Base-by-base conservation (phyloP, 2,888 invertebrate genomes). In the Drosophila multiciliata region DNA sequence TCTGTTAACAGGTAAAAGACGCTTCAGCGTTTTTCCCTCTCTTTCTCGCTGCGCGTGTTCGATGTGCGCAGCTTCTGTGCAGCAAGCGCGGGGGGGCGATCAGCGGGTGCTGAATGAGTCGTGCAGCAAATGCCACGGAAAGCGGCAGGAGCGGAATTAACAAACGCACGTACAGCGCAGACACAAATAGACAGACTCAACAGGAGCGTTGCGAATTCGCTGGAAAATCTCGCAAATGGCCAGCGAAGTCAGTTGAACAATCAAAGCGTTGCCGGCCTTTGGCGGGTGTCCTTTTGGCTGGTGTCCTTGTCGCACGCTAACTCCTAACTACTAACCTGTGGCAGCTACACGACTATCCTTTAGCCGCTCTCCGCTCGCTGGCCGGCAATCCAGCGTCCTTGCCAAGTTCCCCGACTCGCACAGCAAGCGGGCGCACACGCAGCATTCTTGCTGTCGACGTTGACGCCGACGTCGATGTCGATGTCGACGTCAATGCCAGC, bases 361-460 rank as follows among this genome's bases (percentile, higher is more conserved):
- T 17, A 23, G 7, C 15, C 45, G 45, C 45, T 45, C 45, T 45
- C 15, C 45, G 45, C 20, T 17, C n/a, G 29, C 29, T 29, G 29
- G 29, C 29, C 3, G 29, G 32, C 64, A 55, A 6, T 26, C 48
- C 40, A 70, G 49, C 70, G 73, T 80, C 74, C 79, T 80, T 81
- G 78, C 50, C 66, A 11, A 17, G 53, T 60, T 36, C 12, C 45
- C 64, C 35, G 23, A 49, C 50, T 32, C 36, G 53, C 89, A 73
- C 82, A 85, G 85, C 89, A 35, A 82, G 85, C 71, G 86, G 78
- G 80, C 88, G 85, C 85, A 66, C 85, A 82, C 90, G 83, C 72
- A 36, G 55, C 49, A 17, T 40, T 38, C n/a, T 38, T 36, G 42
- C 71, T 15, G 75, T 45, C 65, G 35, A 17, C 55, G 12, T n/a